Conservation (phyloP, 2,797 vertebrate species). For the Neomorphus geoffroyi region DNA sequence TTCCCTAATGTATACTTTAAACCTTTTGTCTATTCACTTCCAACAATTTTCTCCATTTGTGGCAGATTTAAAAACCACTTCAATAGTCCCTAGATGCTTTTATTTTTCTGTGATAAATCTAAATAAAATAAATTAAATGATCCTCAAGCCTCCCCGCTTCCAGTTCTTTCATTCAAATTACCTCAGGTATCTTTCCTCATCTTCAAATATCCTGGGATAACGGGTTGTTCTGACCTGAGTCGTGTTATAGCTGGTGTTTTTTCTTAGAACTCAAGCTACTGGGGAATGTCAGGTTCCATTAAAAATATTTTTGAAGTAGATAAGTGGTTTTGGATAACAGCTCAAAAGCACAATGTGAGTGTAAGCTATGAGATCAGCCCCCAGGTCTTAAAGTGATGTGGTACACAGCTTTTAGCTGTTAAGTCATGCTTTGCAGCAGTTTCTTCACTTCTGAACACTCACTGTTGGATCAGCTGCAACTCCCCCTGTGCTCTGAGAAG, state of each 20-base stretch:
- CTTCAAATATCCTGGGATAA: background rate
- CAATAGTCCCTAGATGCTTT: background rate
- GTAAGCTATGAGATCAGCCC: background rate
- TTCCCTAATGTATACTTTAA: background rate
- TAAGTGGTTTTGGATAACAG: slow-evolving; percentile 13
- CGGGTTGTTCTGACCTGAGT: background rate
- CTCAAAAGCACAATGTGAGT: background rate
- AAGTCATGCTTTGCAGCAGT: background rate
- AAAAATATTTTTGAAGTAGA: slow-evolving; percentile 9
- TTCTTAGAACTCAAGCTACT: background rate
- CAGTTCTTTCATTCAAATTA: background rate
- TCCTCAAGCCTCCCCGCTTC: background rate
- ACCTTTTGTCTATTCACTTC: background rate
- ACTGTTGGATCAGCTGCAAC: background rate
- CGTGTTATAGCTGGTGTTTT: background rate
- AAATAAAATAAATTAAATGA: background rate
- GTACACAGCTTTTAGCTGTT: background rate
- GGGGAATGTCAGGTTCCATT: background rate
- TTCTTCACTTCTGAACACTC: background rate
- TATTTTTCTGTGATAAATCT: background rate
- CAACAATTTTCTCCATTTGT: background rate
- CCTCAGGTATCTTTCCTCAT: background rate
- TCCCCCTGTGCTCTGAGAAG: fast-evolving
- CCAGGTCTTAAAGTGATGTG: background rate
- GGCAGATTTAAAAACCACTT: background rate